These are phyloP conservation scores for Halictus ligatus DNA, from an alignment of 2,888 invertebrate genomes.

Conservation along the genomic window DNA sequence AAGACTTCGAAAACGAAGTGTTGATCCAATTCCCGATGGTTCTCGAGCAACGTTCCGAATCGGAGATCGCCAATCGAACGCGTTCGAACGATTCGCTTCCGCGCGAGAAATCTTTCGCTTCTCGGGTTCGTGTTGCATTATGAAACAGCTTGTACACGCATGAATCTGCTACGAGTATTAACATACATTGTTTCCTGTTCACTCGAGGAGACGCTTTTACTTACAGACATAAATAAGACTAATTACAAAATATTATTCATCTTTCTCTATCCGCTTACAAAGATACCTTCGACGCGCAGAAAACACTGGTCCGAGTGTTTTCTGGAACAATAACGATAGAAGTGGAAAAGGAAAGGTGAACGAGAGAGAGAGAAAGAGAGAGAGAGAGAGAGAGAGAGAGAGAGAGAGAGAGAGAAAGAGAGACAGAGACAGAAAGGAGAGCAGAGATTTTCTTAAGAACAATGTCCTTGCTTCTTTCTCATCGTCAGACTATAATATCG, in stretches of 20 bases:
- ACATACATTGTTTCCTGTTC: constrained; percentile 47
- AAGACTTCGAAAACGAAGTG: neutral
- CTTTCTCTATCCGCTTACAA: constrained; percentile 17
- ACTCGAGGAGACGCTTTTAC: constrained; percentile 48
- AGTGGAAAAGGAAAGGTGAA: neutral
- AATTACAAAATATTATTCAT: constrained; percentile 60
- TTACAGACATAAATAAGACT: constrained; percentile 66
- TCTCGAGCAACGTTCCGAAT: neutral
- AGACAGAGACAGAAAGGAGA: neutral
- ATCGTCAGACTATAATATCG: constrained; percentile 34
- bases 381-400: neutral
- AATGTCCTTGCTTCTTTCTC: neutral
- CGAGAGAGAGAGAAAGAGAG: neutral
- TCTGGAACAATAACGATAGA: constrained; percentile 17
- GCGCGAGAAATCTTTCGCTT: neutral
- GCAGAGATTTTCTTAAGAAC: constrained; percentile 13
- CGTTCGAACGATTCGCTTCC: constrained; percentile 10
- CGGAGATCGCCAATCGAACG: neutral
- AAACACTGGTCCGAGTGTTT: constrained; percentile 25
- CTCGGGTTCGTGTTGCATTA: neutral
- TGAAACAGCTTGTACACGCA: constrained; percentile 43
- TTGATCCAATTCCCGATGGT: neutral
- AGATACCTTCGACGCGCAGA: constrained; percentile 34
- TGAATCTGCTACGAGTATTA: constrained; percentile 52
- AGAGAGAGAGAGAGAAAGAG: neutral